Evolutionary conservation across 2,113 vertebrate species (phyloP).

Genomic region (Danio rerio): GRCz12tu NC_133194.1:13909501-13910000

Average conservation of each 20-base stretch:
- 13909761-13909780: not conserved
- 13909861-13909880: not conserved
- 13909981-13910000: not conserved
- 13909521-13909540: not conserved
- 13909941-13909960: not conserved
- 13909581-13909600: not conserved
- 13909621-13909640: not conserved
- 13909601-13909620: not conserved
- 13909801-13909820: not conserved
- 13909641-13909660: not conserved
- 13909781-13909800: not conserved
- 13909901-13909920: conserved; percentile 3
- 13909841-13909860: not conserved
- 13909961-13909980: not conserved
- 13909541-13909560: not conserved
- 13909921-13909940: not conserved
- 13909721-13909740: not conserved
- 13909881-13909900: not conserved
- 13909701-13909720: not conserved
- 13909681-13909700: not conserved
- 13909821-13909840: not conserved
- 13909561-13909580: not conserved
- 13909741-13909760: not conserved
- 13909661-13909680: not conserved
- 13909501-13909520: not conserved